phyloP scores from a whole-genome alignment of 1,140 invertebrate genomes.

The Brachionus asplanchnoidis region DNA sequence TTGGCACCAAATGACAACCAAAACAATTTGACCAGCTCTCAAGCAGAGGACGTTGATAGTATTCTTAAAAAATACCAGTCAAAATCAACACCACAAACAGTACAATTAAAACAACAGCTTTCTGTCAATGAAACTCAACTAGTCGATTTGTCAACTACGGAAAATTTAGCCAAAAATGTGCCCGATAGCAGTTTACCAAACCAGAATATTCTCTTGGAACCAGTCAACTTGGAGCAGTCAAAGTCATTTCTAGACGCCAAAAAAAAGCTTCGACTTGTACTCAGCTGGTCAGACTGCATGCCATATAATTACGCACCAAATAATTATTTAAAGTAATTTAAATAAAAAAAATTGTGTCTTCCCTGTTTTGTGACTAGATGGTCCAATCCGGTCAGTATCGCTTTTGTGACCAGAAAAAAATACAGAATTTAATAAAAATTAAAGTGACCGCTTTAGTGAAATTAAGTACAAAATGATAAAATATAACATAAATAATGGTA shows the following conservation, averaged over 20 bases:
- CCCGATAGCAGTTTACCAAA: slow-evolving; percentile 58
- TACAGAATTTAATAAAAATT: no score
- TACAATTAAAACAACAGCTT: not conserved
- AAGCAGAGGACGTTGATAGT: slow-evolving; percentile 42
- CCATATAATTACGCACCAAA: slow-evolving; percentile 41
- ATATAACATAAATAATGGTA: no score
- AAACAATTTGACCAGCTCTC: not conserved
- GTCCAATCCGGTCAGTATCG: no score
- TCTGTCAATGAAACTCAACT: slow-evolving; percentile 44
- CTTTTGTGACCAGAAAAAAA: no score
- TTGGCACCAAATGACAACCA: not conserved
- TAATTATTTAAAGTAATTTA: slow-evolving; percentile 26
- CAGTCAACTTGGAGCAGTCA: slow-evolving; percentile 63
- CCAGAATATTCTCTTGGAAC: slow-evolving; percentile 61
- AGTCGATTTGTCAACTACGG: slow-evolving; percentile 42
- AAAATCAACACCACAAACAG: not conserved
- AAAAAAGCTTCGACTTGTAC: slow-evolving; percentile 80
- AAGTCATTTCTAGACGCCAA: slow-evolving; percentile 77
- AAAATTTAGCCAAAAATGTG: slow-evolving; percentile 3
- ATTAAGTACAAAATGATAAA: no score
- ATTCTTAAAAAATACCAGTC: slow-evolving; percentile 42
- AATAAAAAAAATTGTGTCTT: not conserved
- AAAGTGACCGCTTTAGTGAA: no score
- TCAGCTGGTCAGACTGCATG: slow-evolving; percentile 65
- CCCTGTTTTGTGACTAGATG: no score